These are phyloP conservation scores for Ctenicera cuprea DNA, from an alignment of 2,888 invertebrate genomes.

Conservation along the genomic window DNA sequence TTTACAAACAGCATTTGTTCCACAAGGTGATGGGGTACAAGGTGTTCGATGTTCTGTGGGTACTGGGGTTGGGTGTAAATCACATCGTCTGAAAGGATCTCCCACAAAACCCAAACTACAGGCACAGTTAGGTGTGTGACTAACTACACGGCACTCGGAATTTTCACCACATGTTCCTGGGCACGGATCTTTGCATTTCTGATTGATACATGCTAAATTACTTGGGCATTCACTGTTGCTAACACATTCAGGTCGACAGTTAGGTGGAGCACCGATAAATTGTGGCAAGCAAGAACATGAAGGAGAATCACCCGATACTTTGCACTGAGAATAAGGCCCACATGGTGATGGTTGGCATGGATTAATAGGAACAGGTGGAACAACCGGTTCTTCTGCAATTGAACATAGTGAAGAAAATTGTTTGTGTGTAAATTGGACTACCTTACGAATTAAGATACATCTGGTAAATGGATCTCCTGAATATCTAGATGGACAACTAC, in stretches of 20 bases:
- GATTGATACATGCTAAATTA: slow-evolving; percentile 84
- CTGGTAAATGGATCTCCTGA: slow-evolving; percentile 84
- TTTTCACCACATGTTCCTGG: slow-evolving; percentile 86
- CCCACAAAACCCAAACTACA: slow-evolving; percentile 84
- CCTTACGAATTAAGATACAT: slow-evolving; percentile 69
- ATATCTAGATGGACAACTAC: slow-evolving; percentile 79
- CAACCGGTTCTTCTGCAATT: slow-evolving; percentile 71
- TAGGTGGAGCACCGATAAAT: slow-evolving; percentile 84
- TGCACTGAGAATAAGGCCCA: slow-evolving; percentile 85
- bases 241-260: slow-evolving; percentile 87
- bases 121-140: slow-evolving; percentile 88
- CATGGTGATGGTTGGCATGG: slow-evolving; percentile 85
- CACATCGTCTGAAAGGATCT: slow-evolving; percentile 81
- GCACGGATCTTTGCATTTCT: slow-evolving; percentile 88
- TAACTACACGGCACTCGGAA: slow-evolving; percentile 86
- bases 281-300: slow-evolving; percentile 81
- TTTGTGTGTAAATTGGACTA: too few relatives aligned
- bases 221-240: slow-evolving; percentile 86
- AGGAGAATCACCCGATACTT: slow-evolving; percentile 76
- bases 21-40: slow-evolving; percentile 81
- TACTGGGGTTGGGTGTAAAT: slow-evolving; percentile 10
- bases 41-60: slow-evolving; percentile 75
- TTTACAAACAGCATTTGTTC: slow-evolving; percentile 82
- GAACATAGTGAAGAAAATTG: neutral
- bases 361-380: slow-evolving; percentile 66